Evolutionary conservation across 2,113 vertebrate species (phyloP).

Genomic region (Silurus asotus): DNA sequence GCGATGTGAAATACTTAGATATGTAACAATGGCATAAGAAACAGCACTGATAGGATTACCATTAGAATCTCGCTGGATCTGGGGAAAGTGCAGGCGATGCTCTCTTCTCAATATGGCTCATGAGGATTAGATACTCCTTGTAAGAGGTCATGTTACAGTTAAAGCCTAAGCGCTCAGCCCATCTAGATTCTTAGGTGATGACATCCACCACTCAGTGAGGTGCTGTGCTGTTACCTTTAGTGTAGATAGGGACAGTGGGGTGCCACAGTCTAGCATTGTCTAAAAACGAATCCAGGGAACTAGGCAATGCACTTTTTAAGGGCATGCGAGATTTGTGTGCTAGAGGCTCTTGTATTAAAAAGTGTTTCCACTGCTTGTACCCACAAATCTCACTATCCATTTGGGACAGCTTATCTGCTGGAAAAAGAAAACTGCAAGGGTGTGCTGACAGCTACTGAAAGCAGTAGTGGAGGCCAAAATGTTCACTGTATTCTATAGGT

Average conservation of each 20-base stretch:
- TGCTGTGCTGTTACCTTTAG: neutral
- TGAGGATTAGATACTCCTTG: neutral
- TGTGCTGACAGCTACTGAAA: neutral
- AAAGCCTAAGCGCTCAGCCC: neutral
- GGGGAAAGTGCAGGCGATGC: neutral
- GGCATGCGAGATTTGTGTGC: neutral
- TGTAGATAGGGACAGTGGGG: neutral
- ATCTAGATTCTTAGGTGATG: neutral
- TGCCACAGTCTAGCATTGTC: neutral
- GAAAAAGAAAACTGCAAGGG: neutral
- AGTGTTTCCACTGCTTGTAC: neutral
- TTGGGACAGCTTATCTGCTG: neutral
- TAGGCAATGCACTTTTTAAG: neutral
- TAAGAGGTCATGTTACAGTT: neutral
- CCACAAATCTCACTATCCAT: neutral
- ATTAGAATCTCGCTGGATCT: neutral
- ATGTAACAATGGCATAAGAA: neutral
- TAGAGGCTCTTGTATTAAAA: neutral
- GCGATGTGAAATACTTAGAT: neutral
- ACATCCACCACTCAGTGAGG: neutral
- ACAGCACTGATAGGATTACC: neutral
- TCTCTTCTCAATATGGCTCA: neutral
- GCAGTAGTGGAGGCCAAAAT: neutral
- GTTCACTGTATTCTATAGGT: neutral
- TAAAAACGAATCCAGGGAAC: neutral